Evolutionary conservation across 2,113 vertebrate species (phyloP).

Genomic region (Dolichallabes microphthalmus): DNA sequence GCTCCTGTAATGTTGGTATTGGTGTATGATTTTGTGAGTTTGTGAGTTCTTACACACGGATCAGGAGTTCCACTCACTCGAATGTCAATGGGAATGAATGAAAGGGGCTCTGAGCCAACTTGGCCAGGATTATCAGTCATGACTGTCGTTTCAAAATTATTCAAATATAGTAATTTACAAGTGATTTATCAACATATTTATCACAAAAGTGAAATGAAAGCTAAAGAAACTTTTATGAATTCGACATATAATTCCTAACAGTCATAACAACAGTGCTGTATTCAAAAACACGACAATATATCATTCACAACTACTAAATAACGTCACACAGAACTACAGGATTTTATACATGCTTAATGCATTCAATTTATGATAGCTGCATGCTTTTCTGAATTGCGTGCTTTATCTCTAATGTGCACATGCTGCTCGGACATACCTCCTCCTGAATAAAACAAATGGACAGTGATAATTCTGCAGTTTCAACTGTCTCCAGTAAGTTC

Average conservation of each 20-base stretch:
- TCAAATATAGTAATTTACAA: not conserved
- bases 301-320: not conserved
- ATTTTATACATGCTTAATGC: not conserved
- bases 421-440: not conserved
- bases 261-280: no score
- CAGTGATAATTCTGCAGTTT: not conserved
- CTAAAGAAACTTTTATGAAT: not conserved
- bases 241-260: not conserved
- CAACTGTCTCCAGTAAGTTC: not conserved
- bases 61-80: no score
- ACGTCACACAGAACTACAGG: not conserved
- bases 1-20: no score
- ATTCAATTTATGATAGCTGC: not conserved
- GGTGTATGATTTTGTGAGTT: no score
- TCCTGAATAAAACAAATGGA: not conserved
- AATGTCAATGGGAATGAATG: no score
- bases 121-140: no score
- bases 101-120: no score
- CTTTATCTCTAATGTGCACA: not conserved
- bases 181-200: not conserved
- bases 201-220: not conserved
- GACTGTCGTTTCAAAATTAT: no score
- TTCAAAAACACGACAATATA: not conserved
- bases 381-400: not conserved
- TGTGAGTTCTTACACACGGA: no score